Evolutionary conservation across 2,797 vertebrate species (phyloP).

Genomic region (Enteromius paludinosus): DNA sequence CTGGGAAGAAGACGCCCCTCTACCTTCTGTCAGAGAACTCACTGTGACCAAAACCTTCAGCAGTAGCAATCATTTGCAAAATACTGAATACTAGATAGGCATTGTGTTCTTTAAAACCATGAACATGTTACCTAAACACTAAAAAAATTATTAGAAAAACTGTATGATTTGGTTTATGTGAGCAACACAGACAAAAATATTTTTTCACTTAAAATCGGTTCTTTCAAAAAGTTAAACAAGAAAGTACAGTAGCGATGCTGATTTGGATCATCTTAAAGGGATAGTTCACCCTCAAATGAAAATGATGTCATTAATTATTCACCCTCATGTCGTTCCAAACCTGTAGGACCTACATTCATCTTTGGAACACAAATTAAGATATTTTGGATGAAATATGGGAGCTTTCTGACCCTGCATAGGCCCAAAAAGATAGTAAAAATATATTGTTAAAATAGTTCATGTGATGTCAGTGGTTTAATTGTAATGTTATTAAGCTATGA

Average conservation of each 20-base stretch:
- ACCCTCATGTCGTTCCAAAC: not conserved
- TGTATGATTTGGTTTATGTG: not conserved
- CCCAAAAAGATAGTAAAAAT: not conserved
- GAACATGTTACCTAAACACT: not conserved
- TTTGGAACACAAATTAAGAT: not conserved
- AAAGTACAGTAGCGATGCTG: not conserved
- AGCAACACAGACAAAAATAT: not conserved
- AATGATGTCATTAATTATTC: not conserved
- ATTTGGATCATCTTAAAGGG: not conserved
- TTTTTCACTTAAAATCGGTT: not conserved
- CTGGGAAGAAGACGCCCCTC: not conserved
- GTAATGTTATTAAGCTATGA: not conserved
- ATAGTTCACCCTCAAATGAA: not conserved
- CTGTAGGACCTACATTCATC: not conserved
- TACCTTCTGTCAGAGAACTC: conserved; percentile 20
- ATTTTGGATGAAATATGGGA: not conserved
- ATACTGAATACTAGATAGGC: not conserved
- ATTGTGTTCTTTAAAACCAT: not conserved
- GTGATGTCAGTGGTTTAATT: not conserved
- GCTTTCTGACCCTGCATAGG: not conserved
- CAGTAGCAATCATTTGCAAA: not conserved
- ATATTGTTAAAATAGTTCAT: not conserved
- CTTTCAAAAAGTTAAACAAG: not conserved
- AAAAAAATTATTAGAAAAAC: too few species aligned
- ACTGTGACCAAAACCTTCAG: conserved; percentile 16